Conservation (phyloP, 1,140 invertebrate species). For the Macrosteles quadrilineatus region DNA sequence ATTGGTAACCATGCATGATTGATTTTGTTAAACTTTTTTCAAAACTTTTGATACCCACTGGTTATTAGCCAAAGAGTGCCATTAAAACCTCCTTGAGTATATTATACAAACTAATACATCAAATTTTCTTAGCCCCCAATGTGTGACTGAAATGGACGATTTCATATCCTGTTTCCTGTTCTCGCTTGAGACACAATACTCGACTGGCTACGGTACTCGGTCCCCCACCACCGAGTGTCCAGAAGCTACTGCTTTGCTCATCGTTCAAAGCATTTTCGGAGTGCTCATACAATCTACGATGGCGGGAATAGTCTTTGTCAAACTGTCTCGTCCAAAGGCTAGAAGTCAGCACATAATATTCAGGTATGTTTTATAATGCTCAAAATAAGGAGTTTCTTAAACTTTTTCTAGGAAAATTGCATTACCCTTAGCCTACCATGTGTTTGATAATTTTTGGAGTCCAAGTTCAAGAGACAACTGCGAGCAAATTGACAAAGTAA, state of each 20-base stretch:
- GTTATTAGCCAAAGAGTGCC: too few relatives aligned
- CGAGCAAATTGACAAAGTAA: too few relatives aligned
- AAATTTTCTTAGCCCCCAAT: conserved; percentile 39
- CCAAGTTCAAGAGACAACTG: too few relatives aligned
- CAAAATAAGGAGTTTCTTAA: background rate
- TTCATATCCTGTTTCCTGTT: conserved; percentile 64
- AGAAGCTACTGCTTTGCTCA: conserved; percentile 67
- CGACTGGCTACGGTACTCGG: conserved; percentile 61
- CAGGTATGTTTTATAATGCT: conserved; percentile 47
- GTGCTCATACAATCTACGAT: conserved; percentile 59
- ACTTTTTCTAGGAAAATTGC: too few relatives aligned
- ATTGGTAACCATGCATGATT: too few relatives aligned
- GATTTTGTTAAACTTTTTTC: too few relatives aligned
- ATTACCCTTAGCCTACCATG: too few relatives aligned
- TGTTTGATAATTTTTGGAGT: too few relatives aligned
- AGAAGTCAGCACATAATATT: conserved; percentile 68
- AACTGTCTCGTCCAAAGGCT: conserved; percentile 68
- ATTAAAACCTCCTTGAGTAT: too few relatives aligned
- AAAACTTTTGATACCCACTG: too few relatives aligned
- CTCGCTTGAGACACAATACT: conserved; percentile 65
- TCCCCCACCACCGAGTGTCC: conserved; percentile 69
- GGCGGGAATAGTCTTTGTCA: conserved; percentile 65
- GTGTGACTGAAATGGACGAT: conserved; percentile 57
- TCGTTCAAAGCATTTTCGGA: conserved; percentile 68
- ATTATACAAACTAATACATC: too few relatives aligned